Base-by-base conservation (phyloP, 1,140 invertebrate species). In the Colletes latitarsis region DNA sequence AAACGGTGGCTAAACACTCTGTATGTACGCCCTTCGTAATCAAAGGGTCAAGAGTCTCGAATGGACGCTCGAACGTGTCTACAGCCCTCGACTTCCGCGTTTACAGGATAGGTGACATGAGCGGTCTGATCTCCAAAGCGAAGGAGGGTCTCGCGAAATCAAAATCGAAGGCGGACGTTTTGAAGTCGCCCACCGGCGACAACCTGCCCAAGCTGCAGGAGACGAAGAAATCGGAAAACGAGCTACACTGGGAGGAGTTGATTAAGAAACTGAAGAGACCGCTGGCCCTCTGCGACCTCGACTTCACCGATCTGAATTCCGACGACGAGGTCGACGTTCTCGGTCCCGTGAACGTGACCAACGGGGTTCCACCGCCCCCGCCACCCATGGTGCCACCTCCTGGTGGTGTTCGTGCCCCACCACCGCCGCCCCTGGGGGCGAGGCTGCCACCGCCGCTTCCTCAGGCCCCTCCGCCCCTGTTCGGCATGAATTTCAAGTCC, bases 241-340 rank as follows among this genome's bases (percentile, higher is more conserved):
- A 99, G 89, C 93, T 99, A 1, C 97, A 98, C 88, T 99, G 99
- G 99, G 98, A 99, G 88, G 97, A 98, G 86, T 92, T 98, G 74
- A 95, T 97, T 39, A 96, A 96, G 49, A 96, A 96, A 81, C 93
- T 98, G 73, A 96, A 97, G 76, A 94, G 98, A 82, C 96, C 98
- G 0, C 94, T 99, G 63, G 96, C 96, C 85, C 95, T 99, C 14
- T 99, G 98, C 91, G 98, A 99, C 92, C 94, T 99, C 72, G 98
- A 99, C 92, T 99, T 99, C 90, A 98, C 98, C 1, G 98, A 99
- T 93, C 94, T 99, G 49, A 96, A 95, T 77, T 95, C 96, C 15
- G 97, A 98, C 77, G 97, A 96, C 73, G 96, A 97, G 87, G 94
- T 95, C 62, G 95, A 96, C 81, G 92, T 95, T 14, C 90, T 96